Conservation (phyloP, 2,888 invertebrate species). For the Orgyia antiqua region DNA sequence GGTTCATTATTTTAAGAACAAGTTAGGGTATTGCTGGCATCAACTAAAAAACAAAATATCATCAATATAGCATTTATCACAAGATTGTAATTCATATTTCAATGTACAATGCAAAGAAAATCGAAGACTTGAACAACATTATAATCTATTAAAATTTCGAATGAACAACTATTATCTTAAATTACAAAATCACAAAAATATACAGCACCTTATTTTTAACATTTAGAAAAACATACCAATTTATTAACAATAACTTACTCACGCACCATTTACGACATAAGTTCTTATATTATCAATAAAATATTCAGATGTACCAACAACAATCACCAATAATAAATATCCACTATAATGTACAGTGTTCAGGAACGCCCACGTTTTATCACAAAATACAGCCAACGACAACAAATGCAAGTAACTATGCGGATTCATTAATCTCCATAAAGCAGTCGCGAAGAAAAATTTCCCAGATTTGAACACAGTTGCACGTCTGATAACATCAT, state of each 20-base stretch:
- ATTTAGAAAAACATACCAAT: background rate
- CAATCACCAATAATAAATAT: constrained; percentile 81
- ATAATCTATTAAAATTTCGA: constrained; percentile 14
- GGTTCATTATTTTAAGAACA: too few relatives aligned
- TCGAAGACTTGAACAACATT: constrained; percentile 1
- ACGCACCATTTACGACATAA: constrained; percentile 33
- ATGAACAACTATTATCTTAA: constrained; percentile 10
- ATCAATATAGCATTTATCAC: too few relatives aligned
- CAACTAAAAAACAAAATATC: too few relatives aligned
- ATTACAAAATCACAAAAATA: constrained; percentile 8
- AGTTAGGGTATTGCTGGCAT: too few relatives aligned
- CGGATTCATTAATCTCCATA: constrained; percentile 89
- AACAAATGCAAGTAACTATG: constrained; percentile 87
- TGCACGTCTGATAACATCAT: constrained; percentile 70
- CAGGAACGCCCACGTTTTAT: constrained; percentile 88
- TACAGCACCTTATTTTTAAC: constrained; percentile 16
- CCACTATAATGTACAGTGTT: constrained; percentile 83
- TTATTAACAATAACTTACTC: too few relatives aligned
- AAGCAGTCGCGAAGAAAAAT: constrained; percentile 84
- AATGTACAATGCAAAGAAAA: too few relatives aligned
- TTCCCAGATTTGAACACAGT: constrained; percentile 83
- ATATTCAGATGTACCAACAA: constrained; percentile 86
- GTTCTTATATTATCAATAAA: constrained; percentile 55
- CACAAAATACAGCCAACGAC: constrained; percentile 87
- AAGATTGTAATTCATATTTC: too few relatives aligned